Evolutionary conservation across 2,888 invertebrate species (phyloP).

Genomic region (Eupithecia centaureata): DNA sequence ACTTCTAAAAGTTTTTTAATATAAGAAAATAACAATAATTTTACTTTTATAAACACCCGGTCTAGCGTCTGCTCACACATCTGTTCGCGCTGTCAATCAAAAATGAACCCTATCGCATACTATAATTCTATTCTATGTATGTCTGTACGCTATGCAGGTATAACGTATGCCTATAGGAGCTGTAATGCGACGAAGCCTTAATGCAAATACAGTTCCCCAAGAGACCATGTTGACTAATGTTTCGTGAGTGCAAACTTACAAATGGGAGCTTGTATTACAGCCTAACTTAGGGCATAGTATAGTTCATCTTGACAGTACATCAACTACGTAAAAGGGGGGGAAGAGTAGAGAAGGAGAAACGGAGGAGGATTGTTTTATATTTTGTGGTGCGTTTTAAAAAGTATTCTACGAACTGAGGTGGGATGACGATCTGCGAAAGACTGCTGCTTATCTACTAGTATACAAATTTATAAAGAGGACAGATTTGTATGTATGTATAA

Average conservation of each 20-base stretch:
- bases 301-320: not conserved
- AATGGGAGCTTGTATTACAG: constrained; percentile 26
- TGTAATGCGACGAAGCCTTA: constrained; percentile 7
- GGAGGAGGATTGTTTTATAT: too few relatives aligned
- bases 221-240: constrained; percentile 8
- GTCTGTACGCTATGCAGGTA: constrained; percentile 1
- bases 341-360: too few relatives aligned
- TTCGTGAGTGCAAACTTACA: constrained; percentile 19
- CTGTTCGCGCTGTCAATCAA: not conserved
- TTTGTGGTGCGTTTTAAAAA: too few relatives aligned
- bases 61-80: not conserved
- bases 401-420: too few relatives aligned
- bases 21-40: too few relatives aligned
- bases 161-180: constrained; percentile 7
- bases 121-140: not conserved
- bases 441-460: too few relatives aligned
- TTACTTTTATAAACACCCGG: too few relatives aligned
- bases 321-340: not conserved
- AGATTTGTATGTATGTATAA: too few relatives aligned
- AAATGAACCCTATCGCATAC: not conserved
- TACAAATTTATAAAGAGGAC: too few relatives aligned
- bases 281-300: constrained; percentile 18
- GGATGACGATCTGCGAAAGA: too few relatives aligned
- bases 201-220: constrained; percentile 14
- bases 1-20: too few relatives aligned